Percentiles rank a stretch among this genome's conserved stretches.
Conservation (phyloP, 2,797 vertebrate species). For the Amniataba percoides region DNA sequence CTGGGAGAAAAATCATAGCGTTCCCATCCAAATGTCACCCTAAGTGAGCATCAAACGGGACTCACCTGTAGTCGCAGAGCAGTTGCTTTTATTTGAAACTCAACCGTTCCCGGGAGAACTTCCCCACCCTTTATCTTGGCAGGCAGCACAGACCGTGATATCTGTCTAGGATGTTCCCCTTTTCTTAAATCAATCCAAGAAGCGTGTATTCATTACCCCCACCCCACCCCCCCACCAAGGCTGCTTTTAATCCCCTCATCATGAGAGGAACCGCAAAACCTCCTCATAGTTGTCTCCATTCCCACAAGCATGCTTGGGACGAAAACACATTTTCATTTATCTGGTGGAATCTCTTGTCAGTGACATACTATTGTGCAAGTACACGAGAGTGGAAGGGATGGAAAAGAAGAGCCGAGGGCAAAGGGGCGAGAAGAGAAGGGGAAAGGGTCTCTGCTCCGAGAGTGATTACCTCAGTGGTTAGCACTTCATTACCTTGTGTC, state of each 20-base stretch:
- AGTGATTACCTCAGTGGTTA: constrained; percentile 81
- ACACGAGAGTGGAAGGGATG: constrained; percentile 21
- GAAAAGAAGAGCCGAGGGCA: constrained; percentile 26
- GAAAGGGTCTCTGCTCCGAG: constrained; percentile 57
- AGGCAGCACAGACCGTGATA: constrained; percentile 59
- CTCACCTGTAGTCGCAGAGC: constrained; percentile 67
- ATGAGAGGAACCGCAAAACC: constrained; percentile 60
- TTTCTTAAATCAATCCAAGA: constrained; percentile 69
- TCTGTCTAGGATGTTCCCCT: constrained; percentile 63
- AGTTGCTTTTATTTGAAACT: constrained; percentile 72
- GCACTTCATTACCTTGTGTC: constrained; percentile 83
- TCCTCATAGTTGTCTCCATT: constrained; percentile 60
- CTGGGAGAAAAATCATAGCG: constrained; percentile 50
- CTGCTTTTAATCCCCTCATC: constrained; percentile 73
- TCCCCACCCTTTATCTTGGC: constrained; percentile 55
- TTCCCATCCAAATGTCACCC: constrained; percentile 67
- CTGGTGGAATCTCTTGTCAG: constrained; percentile 57
- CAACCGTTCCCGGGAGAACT: constrained; percentile 58
- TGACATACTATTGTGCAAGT: constrained; percentile 44
- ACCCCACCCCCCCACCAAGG: too few species aligned
- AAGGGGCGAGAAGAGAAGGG: constrained; percentile 44
- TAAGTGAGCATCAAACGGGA: constrained; percentile 69
- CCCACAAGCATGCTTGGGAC: constrained; percentile 57
- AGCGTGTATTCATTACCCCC: constrained; percentile 54
- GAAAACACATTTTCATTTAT: constrained; percentile 61